These are phyloP conservation scores for Aegotheles bennettii DNA, from an alignment of 2,113 vertebrate species.

Conservation along the genomic window DNA sequence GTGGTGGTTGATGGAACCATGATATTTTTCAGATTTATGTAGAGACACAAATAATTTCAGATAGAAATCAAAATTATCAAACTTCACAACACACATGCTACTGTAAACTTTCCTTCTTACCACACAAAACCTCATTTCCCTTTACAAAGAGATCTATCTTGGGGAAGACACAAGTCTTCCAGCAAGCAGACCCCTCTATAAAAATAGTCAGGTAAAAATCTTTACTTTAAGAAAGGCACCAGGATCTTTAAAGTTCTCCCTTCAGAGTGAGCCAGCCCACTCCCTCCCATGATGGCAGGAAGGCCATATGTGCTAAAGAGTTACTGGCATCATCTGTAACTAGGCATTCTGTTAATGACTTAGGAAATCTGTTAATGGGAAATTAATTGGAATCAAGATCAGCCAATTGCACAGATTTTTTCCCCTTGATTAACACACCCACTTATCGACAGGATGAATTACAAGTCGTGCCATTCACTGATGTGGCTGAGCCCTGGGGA, in stretches of 20 bases:
- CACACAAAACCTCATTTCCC: neutral
- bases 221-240: neutral
- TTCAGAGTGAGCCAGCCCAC: neutral
- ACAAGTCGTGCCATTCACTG: constrained; percentile 2
- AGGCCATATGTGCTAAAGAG: neutral
- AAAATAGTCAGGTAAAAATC: neutral
- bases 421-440: constrained; percentile 43
- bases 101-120: neutral
- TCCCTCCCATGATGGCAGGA: neutral
- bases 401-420: constrained; percentile 50
- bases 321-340: constrained; percentile 1
- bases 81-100: neutral
- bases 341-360: constrained; percentile 35
- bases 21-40: neutral
- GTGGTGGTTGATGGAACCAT: neutral
- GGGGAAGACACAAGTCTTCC: neutral
- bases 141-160: neutral
- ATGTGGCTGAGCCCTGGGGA: neutral
- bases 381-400: constrained; percentile 51
- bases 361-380: constrained; percentile 51
- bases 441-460: constrained; percentile 35
- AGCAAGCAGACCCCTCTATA: neutral
- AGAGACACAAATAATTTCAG: neutral
- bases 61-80: neutral
- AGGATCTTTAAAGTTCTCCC: neutral